Evolutionary conservation across 2,888 invertebrate genomes (phyloP).

Genomic region (Brachyptera putata): DNA sequence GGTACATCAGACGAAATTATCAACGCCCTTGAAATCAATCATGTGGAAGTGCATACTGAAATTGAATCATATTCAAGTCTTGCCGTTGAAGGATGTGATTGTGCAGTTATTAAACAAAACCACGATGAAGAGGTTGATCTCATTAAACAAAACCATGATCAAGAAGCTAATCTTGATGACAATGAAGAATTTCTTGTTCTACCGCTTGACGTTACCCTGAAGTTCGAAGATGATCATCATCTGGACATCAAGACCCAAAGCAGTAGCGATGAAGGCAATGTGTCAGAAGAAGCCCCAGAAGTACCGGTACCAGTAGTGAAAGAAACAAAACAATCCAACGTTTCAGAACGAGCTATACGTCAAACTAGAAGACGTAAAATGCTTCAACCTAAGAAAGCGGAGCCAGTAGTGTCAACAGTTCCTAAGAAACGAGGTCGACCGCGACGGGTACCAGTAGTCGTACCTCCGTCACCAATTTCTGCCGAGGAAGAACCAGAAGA

Average conservation of each 20-base stretch:
- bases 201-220: slow-evolving; percentile 25
- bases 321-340: background rate
- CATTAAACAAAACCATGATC: slow-evolving; percentile 2
- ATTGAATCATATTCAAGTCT: background rate
- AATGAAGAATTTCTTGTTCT: slow-evolving; percentile 28
- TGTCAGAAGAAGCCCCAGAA: background rate
- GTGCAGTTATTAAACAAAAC: too few relatives aligned
- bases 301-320: too few relatives aligned
- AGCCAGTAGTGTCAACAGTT: background rate
- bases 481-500: slow-evolving; percentile 9
- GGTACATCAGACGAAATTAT: background rate
- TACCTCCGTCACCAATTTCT: slow-evolving; percentile 14
- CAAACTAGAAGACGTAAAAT: slow-evolving; percentile 26
- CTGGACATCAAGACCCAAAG: slow-evolving; percentile 5
- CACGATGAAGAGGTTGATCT: background rate
- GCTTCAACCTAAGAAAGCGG: slow-evolving; percentile 26
- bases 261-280: slow-evolving; percentile 14
- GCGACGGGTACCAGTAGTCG: background rate
- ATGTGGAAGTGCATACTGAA: background rate
- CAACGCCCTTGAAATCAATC: background rate
- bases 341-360: slow-evolving; percentile 7
- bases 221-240: slow-evolving; percentile 20
- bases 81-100: background rate
- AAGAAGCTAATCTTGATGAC: background rate
- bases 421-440: slow-evolving; percentile 6